Conservation (phyloP, 2,113 vertebrate species). For the Eurystomus gularis region DNA sequence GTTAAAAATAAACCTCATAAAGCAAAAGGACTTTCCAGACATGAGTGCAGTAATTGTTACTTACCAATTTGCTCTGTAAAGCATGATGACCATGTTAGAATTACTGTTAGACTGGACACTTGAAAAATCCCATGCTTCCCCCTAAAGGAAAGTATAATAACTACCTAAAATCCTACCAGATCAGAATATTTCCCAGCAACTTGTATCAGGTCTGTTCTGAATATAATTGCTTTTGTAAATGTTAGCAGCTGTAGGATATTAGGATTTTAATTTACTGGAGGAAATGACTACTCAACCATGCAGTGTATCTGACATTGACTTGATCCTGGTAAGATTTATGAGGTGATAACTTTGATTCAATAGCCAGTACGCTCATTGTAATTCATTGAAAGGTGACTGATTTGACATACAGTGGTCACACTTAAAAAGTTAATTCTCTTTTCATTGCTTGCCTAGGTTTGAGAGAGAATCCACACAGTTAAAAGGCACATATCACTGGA, state of each 20-base stretch:
- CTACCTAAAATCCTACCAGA: neutral
- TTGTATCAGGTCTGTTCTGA: neutral
- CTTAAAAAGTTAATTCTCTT: conserved; percentile 8
- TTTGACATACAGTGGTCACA: neutral
- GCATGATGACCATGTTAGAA: neutral
- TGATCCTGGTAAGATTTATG: conserved; percentile 45
- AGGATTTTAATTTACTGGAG: conserved; percentile 60
- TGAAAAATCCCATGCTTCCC: neutral
- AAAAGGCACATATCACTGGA: neutral
- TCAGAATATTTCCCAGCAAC: neutral
- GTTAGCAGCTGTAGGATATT: conserved; percentile 43
- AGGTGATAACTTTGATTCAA: conserved; percentile 61
- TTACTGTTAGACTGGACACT: neutral
- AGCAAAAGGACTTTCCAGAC: neutral
- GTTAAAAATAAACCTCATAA: neutral
- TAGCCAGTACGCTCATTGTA: conserved; percentile 40
- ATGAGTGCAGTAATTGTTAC: accelerated
- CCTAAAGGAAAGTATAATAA: neutral
- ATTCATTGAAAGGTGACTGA: conserved; percentile 56
- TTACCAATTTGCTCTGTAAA: neutral
- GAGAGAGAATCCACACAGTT: neutral
- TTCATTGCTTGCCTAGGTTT: neutral
- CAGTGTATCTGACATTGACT: conserved; percentile 9
- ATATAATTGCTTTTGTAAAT: conserved; percentile 54
- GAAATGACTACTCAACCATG: conserved; percentile 44